These are phyloP conservation scores for Odontophorus gujanensis DNA, from an alignment of 2,113 vertebrate genomes.

Conservation along the genomic window DNA sequence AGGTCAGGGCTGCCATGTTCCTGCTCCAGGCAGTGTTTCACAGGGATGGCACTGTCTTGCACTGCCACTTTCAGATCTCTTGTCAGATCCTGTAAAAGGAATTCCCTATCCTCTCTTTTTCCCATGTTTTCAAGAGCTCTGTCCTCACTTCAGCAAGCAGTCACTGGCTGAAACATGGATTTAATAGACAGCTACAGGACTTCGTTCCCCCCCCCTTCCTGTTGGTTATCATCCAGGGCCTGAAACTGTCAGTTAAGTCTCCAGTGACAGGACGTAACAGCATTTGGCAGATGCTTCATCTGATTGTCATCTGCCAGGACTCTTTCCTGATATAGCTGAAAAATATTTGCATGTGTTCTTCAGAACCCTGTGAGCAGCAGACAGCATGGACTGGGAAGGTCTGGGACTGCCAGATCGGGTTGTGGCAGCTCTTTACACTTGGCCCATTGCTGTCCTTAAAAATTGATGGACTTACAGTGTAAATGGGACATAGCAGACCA, in stretches of 20 bases:
- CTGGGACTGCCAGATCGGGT: neutral
- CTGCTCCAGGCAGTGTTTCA: neutral
- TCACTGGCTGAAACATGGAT: neutral
- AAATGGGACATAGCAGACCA: neutral
- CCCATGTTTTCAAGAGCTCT: neutral
- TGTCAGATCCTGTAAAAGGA: neutral
- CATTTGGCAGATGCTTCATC: neutral
- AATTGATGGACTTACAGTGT: neutral
- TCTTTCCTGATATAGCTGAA: neutral
- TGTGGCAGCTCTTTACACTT: neutral
- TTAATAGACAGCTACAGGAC: neutral
- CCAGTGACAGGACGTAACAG: neutral
- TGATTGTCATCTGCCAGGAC: neutral
- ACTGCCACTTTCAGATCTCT: neutral
- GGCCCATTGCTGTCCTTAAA: neutral
- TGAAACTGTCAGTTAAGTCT: neutral
- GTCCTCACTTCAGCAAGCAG: neutral
- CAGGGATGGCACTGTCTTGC: neutral
- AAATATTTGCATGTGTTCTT: neutral
- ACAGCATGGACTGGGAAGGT: accelerated
- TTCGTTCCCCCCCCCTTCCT: neutral
- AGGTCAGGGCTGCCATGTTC: neutral
- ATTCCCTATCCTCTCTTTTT: neutral
- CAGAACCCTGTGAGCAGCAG: neutral
- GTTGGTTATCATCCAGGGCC: neutral